Percentiles rank a stretch among this genome's conserved stretches.
These are phyloP conservation scores for Sebastes fasciatus DNA, from an alignment of 2,113 vertebrate species.

Conservation along the genomic window DNA sequence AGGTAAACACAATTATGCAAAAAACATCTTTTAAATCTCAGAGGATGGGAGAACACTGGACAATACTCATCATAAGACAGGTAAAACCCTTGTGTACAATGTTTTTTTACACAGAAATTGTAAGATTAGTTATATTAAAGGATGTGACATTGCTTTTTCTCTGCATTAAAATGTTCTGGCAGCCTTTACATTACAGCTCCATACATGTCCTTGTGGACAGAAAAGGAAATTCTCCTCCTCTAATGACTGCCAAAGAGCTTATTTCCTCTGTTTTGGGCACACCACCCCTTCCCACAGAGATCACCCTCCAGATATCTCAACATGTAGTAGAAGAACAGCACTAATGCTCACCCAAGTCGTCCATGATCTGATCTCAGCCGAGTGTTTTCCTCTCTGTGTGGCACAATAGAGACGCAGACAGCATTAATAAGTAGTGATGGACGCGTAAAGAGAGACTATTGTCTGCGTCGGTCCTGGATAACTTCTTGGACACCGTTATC, in stretches of 20 bases:
- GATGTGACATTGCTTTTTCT: not conserved
- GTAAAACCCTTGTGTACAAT: not conserved
- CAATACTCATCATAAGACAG: not conserved
- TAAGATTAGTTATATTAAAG: not conserved
- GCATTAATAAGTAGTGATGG: conserved; percentile 55
- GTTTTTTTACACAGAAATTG: conserved; percentile 1
- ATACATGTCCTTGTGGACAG: conserved; percentile 24
- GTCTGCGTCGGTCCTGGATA: conserved; percentile 66
- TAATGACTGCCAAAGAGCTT: conserved; percentile 37
- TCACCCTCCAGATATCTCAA: conserved; percentile 53
- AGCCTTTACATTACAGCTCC: not conserved
- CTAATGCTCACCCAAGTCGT: conserved; percentile 82
- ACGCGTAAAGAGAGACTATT: conserved; percentile 42
- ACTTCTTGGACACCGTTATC: conserved; percentile 81
- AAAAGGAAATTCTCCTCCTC: conserved; percentile 15
- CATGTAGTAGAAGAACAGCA: conserved; percentile 39
- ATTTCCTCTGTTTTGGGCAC: conserved; percentile 67
- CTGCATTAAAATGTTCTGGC: not conserved
- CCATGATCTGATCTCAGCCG: conserved; percentile 72
- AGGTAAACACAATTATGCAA: not conserved
- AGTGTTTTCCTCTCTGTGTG: conserved; percentile 42
- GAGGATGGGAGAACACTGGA: not conserved
- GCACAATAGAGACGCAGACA: not conserved
- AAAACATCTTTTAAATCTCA: not conserved
- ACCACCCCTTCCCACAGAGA: conserved; percentile 65